Conservation (phyloP, 1,140 invertebrate genomes). For the Cydia splendana region DNA sequence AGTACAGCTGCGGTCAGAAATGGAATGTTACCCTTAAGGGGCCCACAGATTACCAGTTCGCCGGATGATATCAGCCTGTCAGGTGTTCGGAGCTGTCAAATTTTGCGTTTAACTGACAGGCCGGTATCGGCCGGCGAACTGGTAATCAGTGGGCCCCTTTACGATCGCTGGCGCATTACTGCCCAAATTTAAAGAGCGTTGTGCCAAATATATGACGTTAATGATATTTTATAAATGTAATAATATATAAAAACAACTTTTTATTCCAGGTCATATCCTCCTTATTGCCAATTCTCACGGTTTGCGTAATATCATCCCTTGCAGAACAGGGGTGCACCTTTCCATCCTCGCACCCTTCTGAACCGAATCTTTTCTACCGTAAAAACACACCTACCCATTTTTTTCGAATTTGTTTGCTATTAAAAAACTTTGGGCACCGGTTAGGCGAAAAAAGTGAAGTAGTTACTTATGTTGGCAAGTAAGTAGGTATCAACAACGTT, state of each 20-base stretch:
- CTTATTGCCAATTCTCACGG: slow-evolving; percentile 38
- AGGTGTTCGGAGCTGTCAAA: no score
- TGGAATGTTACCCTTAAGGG: no score
- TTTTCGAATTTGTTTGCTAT: slow-evolving; percentile 53
- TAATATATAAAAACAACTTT: background rate
- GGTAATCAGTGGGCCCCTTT: no score
- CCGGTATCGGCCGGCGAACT: no score
- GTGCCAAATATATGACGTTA: background rate
- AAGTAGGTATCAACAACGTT: no score
- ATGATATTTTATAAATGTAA: no score
- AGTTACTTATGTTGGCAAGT: no score
- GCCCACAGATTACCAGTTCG: no score
- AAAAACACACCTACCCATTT: slow-evolving; percentile 68
- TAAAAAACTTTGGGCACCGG: background rate
- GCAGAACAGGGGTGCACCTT: slow-evolving; percentile 65
- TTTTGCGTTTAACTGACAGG: no score
- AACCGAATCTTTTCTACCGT: slow-evolving; percentile 70
- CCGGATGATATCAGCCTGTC: no score
- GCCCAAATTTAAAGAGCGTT: background rate
- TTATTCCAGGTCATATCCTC: slow-evolving; percentile 40
- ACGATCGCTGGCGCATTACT: no score
- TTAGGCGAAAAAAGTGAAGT: background rate
- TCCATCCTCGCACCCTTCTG: slow-evolving; percentile 52
- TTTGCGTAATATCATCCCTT: slow-evolving; percentile 63
- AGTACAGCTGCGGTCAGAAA: no score